Evolutionary conservation across 1,140 invertebrate species (phyloP), one percentile per base, ranked within the genome.

Genomic region (Formica selysi): DNA sequence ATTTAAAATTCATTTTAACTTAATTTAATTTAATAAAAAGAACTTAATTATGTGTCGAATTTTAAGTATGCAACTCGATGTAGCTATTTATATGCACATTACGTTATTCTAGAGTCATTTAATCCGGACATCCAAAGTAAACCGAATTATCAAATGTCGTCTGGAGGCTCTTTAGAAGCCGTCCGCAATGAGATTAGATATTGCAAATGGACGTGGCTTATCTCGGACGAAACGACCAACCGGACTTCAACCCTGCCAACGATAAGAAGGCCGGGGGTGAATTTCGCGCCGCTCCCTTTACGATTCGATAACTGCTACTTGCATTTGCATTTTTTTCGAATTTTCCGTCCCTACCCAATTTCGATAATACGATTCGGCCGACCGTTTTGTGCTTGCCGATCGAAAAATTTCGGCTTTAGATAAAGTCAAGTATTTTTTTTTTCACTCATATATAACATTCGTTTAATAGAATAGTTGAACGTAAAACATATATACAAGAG

Each of bases 101-200:
- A 38, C 13, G 6, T 67, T 67, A 44, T 68, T 68, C 80, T 61
- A 19, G 38, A 65, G 41, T 36, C 41, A 44, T 44, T 44, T 10
- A 22, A 19, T n/a, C 44, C 76, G 64, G 51, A 76, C 59, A 61
- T 29, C 22, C 32, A 26, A 44, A 76, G 13, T 59, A 59, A 78
- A 19, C 11, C 16, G 65, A 76, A 57, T 3, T 29, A 54, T 54
- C 71, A 84, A 89, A 54, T 54, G 83, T 71, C 73, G 71, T 57
- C 76, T n/a, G 36, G 70, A 71, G 81, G 71, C 70, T 87, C 73
- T 89, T 89, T 86, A 89, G 71, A 88, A 32, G 22, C 3, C 86
- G 51, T 90, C 71, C 70, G 86, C 81, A 86, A 89, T 70, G 76
- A 91, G 90, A 91, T 91, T 91, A 91, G 90, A 91, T 91, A 91